phyloP scores from a whole-genome alignment of 2,888 invertebrate species.

The Adineta ricciae region DNA sequence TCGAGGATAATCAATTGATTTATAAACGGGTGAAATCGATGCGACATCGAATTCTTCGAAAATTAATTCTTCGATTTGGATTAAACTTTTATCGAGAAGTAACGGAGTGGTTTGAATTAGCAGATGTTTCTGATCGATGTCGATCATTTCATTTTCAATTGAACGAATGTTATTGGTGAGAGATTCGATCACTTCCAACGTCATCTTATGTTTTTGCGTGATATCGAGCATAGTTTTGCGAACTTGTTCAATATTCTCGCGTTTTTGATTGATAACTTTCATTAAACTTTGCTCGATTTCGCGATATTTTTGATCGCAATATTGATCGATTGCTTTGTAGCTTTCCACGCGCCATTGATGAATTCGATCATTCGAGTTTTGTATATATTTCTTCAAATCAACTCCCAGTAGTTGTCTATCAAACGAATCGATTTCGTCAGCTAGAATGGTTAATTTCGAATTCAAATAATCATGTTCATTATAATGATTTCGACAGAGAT shows the following conservation, averaged over 20 bases:
- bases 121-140: neutral
- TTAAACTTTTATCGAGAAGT: neutral
- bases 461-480: neutral
- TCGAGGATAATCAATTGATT: neutral
- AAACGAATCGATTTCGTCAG: neutral
- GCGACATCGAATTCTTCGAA: neutral
- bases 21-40: neutral
- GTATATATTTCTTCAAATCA: neutral
- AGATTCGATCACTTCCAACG: neutral
- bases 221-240: neutral
- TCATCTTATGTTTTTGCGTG: neutral
- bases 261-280: neutral
- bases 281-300: neutral
- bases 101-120: neutral
- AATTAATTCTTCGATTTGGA: neutral
- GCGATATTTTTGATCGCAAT: neutral
- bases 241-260: neutral
- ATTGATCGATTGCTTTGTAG: neutral
- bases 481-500: constrained; percentile 4
- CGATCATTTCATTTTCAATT: neutral
- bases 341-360: neutral
- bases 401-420: neutral
- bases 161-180: neutral
- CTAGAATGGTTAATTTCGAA: neutral
- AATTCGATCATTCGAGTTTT: neutral